phyloP scores from a whole-genome alignment of 2,888 invertebrate species.

The Drosophila nr. perissopoda region DNA sequence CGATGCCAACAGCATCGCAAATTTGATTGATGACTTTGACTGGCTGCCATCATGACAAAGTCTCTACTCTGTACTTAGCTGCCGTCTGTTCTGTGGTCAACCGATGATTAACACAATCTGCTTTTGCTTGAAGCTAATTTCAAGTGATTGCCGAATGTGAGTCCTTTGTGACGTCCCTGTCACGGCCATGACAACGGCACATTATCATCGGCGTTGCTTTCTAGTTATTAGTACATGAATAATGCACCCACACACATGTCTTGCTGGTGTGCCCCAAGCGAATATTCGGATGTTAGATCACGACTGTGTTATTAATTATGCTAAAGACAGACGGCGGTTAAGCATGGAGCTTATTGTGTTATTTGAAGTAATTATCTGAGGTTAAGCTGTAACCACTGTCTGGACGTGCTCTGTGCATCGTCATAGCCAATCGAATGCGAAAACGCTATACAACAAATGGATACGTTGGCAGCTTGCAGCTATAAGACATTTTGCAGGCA shows the following conservation, averaged over 20 bases:
- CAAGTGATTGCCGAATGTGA: conserved; percentile 47
- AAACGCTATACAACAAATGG: conserved; percentile 25
- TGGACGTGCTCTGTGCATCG: conserved; percentile 18
- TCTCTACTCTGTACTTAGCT: conserved; percentile 4
- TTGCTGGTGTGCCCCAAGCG: conserved; percentile 9
- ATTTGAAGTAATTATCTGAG: conserved; percentile 64
- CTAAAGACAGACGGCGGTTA: conserved; percentile 43
- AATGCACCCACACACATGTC: conserved; percentile 44
- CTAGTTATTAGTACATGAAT: conserved; percentile 60
- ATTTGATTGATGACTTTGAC: conserved; percentile 70
- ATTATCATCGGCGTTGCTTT: conserved; percentile 51
- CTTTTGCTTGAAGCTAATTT: conserved; percentile 48
- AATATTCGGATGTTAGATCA: conserved; percentile 30
- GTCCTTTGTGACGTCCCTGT: conserved; percentile 29
- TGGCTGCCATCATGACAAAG: conserved; percentile 49
- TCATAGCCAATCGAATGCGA: conserved; percentile 28
- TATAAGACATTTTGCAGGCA: conserved; percentile 39
- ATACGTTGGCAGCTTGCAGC: conserved; percentile 11
- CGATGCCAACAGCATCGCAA: conserved; percentile 28
- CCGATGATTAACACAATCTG: conserved; percentile 72
- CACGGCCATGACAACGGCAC: conserved; percentile 45
- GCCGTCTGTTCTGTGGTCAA: conserved; percentile 48
- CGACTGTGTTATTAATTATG: conserved; percentile 68
- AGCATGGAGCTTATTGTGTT: conserved; percentile 65
- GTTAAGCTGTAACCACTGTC: conserved; percentile 44